Base-by-base conservation (phyloP, 2,888 invertebrate species). In the Hemicrepidius hirtus region DNA sequence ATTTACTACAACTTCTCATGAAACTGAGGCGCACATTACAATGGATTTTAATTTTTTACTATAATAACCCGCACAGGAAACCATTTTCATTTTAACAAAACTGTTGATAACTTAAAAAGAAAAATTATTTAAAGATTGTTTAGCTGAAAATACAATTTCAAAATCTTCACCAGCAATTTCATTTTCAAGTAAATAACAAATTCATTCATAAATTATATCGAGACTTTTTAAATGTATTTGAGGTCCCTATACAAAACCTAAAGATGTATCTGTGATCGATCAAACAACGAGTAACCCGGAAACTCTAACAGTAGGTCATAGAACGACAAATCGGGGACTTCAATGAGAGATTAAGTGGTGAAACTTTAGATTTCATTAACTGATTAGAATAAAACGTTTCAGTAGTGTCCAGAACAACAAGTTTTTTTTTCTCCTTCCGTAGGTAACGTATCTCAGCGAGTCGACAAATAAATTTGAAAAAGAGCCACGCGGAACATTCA, bases 401-500 rank as follows among this genome's bases (percentile, higher is more conserved):
- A 12, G 60, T 60, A 60, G 60, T 60, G 60, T 21, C 41, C 20
- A 60, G 9, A 57, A 18, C 57, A 57, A 37, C 16, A 16, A 21
- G 35, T 57, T 57, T 41, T 41, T 13, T 28, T 20, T 13, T 13
- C 4, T 1, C 35, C 37, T 35, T 16, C 37, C 57, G 37, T 35
- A n/a, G n/a, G n/a, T n/a, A 32, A 57, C 57, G 16, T 13, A 57
- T 55, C 3, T 55, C 40, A 6, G 18, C 7, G 18, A 37, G 37
- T 57, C 9, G 37, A 57, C 62, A 24, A 63, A 49, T 63, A 49
- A 44, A 49, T 44, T 49, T 49, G 9, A 46, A 62, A 40, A 63
- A 32, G 35, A 40, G 55, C 66, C 41, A 55, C 55, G 66, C 55
- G 67, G 66, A 57, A 67, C 46, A 57, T 57, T 67, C 67, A 68